Evolutionary conservation across 2,888 invertebrate genomes (phyloP), one percentile per base, ranked within the genome.

Genomic region (Vesta saturnalis): DNA sequence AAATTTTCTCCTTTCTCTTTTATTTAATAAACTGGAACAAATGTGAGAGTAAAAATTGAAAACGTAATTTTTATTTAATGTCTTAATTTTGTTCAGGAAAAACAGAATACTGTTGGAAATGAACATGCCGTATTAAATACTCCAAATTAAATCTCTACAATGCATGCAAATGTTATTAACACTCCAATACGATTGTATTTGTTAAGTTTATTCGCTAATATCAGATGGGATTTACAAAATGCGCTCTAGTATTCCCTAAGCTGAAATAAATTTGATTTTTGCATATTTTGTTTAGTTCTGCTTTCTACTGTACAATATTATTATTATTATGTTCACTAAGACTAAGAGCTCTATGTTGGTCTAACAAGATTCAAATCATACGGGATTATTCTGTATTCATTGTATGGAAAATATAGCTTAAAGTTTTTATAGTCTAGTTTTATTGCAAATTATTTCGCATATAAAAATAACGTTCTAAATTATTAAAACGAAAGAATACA

Each of bases 181-280:
- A 21, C 43, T 43, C 47, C 21, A 57, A 52, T 55, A 58, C 21
- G 58, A 30, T 30, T 19, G 56, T 63, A 59, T 64, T 19, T 57
- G 64, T 64, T 64, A 64, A 64, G 70, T 64, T 72, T 66, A 68
- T 70, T 70, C 72, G 77, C 76, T 78, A 78, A 78, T 78, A 78
- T 78, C 73, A 59, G 67, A 64, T 73, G 73, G 73, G 77, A 77
- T 77, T 76, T 76, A 73, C 71, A 72, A 69, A 73, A 64, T 59
- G 21, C 49, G 57, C 58, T 46, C 68, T 71, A 75, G 75, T 73
- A 76, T 72, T 73, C 71, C 77, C 76, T 78, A 78, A 78, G 76
- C 77, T 76, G 72, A 76, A 77, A 77, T 77, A 77, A 79, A 79
- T 79, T 77, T 77, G 77, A 73, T 77, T 76, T 70, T 71, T 71